A percentile compares a stretch with the other conserved stretches of the same genome.
Evolutionary conservation across 2,888 invertebrate species (phyloP).

Genomic region (Neoascia interrupta): DNA sequence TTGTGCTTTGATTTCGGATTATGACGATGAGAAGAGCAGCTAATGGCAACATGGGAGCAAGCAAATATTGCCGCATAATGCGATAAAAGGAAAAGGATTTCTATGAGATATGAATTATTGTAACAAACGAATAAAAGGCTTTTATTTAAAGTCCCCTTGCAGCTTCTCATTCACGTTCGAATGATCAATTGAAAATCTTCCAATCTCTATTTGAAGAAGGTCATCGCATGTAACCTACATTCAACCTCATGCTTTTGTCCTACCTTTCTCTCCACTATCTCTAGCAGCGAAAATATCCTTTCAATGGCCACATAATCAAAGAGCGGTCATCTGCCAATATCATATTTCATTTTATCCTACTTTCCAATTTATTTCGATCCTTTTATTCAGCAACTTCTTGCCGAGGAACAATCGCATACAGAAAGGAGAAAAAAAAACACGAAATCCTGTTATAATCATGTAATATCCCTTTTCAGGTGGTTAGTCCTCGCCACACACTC

Average conservation of each 20-base stretch:
- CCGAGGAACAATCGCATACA: neutral
- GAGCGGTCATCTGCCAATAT: constrained; percentile 45
- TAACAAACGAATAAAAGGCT: too few relatives aligned
- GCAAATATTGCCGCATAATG: constrained; percentile 39
- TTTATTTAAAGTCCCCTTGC: too few relatives aligned
- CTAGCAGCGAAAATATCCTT: constrained; percentile 21
- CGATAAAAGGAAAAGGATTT: constrained; percentile 1
- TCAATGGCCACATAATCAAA: constrained; percentile 44
- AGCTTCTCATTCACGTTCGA: too few relatives aligned
- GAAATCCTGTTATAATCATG: constrained; percentile 55
- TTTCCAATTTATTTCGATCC: neutral
- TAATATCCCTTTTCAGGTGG: constrained; percentile 63
- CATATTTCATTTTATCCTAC: neutral
- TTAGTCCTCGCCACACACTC: constrained; percentile 42
- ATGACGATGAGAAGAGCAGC: constrained; percentile 46
- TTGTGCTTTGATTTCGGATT: constrained; percentile 45
- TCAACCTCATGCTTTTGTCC: too few relatives aligned
- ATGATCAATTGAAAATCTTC: too few relatives aligned
- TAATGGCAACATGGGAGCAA: constrained; percentile 21
- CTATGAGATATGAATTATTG: too few relatives aligned
- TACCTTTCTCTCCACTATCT: neutral
- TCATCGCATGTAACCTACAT: too few relatives aligned
- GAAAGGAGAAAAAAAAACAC: constrained; percentile 38
- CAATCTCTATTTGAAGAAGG: too few relatives aligned
- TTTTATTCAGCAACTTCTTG: constrained; percentile 3